Conservation (phyloP, 2,888 invertebrate genomes). For the Hydropsyche betteni region DNA sequence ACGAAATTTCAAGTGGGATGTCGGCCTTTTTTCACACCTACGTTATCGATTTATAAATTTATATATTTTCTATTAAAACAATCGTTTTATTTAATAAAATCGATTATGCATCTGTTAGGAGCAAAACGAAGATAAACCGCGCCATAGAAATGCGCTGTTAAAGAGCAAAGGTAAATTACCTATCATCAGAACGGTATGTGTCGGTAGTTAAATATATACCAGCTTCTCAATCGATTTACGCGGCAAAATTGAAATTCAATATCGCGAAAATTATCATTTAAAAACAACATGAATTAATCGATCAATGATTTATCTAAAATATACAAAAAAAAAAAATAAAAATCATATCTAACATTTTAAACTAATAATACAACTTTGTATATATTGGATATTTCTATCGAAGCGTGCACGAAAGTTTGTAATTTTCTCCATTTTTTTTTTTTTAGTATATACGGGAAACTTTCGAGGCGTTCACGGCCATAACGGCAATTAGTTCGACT, state of each 20-base stretch:
- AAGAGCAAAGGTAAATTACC: conserved; percentile 35
- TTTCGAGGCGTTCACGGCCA: conserved; percentile 35
- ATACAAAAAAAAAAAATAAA: too few species aligned
- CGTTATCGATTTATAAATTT: neutral
- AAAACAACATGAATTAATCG: too few species aligned
- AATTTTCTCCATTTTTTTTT: too few species aligned
- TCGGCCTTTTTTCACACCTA: conserved; percentile 14
- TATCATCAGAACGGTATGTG: conserved; percentile 11
- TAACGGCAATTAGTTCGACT: conserved; percentile 30
- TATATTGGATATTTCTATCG: too few species aligned
- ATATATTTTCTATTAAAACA: too few species aligned
- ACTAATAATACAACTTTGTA: too few species aligned
- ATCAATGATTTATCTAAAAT: too few species aligned
- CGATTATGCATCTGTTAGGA: conserved; percentile 14
- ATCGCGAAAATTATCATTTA: neutral
- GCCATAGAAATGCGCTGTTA: conserved; percentile 28
- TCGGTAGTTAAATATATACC: conserved; percentile 32
- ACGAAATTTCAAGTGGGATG: conserved; percentile 10
- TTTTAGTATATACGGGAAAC: neutral
- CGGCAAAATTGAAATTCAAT: conserved; percentile 27
- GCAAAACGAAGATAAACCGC: conserved; percentile 16
- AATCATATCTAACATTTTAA: too few species aligned
- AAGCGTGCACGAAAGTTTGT: too few species aligned
- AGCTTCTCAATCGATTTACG: neutral
- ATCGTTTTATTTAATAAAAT: too few species aligned